Conservation (phyloP, 2,797 vertebrate genomes). For the Enteromius argenteus region DNA sequence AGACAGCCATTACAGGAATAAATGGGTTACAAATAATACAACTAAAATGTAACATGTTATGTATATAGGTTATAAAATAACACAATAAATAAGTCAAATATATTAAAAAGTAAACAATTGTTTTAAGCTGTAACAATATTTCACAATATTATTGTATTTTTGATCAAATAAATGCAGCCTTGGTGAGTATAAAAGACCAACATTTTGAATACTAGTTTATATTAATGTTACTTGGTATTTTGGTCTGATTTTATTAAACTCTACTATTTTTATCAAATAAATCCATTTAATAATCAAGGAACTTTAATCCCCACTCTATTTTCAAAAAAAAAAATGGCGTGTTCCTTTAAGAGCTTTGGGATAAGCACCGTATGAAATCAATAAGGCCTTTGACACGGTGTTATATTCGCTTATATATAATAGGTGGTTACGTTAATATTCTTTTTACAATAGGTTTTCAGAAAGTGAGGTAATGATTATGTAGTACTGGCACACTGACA, state of each 20-base stretch:
- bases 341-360: not conserved
- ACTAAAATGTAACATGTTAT: not conserved
- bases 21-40: no score
- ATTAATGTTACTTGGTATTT: not conserved
- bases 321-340: no score
- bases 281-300: not conserved
- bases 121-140: not conserved
- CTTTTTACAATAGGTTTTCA: not conserved
- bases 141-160: not conserved
- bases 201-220: not conserved
- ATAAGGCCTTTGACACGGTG: not conserved
- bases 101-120: not conserved
- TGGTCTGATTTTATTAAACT: not conserved
- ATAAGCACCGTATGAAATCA: not conserved
- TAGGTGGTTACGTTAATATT: not conserved
- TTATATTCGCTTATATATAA: not conserved
- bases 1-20: not conserved
- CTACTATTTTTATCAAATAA: not conserved
- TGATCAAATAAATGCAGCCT: not conserved
- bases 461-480: conserved; percentile 8
- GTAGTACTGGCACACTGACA: conserved; percentile 5
- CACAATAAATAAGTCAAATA: not conserved
- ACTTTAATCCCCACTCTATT: no score
- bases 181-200: not conserved
- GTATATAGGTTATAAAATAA: not conserved